Evolutionary conservation across 1,140 invertebrate genomes (phyloP), one percentile per base, ranked within the genome.

Genomic region (Drosophila tsacasi): DNA sequence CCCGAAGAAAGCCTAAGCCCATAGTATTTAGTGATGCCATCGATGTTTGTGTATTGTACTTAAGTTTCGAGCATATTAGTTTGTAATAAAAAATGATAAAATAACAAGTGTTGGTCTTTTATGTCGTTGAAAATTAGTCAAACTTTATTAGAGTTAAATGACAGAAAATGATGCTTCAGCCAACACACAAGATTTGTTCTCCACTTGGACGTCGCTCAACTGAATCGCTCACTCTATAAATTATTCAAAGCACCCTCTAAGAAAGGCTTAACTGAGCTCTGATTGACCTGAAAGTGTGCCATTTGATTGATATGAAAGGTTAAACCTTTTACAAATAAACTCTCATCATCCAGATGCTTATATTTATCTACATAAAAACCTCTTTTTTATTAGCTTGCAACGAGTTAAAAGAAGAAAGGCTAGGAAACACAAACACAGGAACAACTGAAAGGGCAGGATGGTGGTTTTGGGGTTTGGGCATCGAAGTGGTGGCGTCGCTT

Each of bases 31-130:
- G 85, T 57, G 49, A 67, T 79, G 78, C 84, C 84, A 89, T 89
- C 66, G 69, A 68, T 79, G 73, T 89, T 81, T 85, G 58, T 82
- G 58, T 87, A 60, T 74, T 87, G 84, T 89, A 89, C 84, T 89
- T 89, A 89, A 89, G 84, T 61, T 84, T 62, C 62, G 27, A 64
- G 32, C 50, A 60, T 57, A n/a, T 47, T 89, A 89, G 85, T 58
- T 47, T 79, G 23, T 81, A 84, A 83, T 68, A 40, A 75, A 75
- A 32, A 47, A 44, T 0, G 13, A 49, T 68, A 50, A 63, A 79
- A 64, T 54, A 64, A 63, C 15, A 25, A n/a, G 15, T 35, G 2
- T 23, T 17, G 3, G 7, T 15, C 35, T 69, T 71, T 61, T 46
- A 10, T 23, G 21, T 49, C 15, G 1, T 49, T 9, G 5, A 3